A percentile compares a stretch with the other conserved stretches of the same genome.
phyloP scores from a whole-genome alignment of 53 echinoderm and acorn worm genomes.

The Crossaster papposus region DNA sequence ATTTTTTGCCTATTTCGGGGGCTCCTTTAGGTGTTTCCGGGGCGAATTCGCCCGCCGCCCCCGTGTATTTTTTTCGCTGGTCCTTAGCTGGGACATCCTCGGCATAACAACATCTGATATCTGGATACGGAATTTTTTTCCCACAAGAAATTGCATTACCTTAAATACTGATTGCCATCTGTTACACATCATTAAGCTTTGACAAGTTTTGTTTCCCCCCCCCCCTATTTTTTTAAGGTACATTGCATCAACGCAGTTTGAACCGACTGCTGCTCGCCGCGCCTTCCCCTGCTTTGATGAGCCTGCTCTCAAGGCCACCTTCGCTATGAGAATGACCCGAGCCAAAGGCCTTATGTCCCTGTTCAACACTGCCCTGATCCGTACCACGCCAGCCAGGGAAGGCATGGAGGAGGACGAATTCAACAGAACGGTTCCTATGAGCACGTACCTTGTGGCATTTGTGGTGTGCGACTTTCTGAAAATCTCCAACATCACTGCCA shows the following conservation, averaged over 20 bases:
- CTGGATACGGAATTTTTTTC: too few species aligned
- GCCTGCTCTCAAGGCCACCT: constrained; percentile 83
- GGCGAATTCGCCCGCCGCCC: too few species aligned
- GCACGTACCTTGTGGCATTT: constrained; percentile 96
- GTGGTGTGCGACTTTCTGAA: constrained; percentile 83
- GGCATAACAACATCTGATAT: too few species aligned
- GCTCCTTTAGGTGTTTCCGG: too few species aligned
- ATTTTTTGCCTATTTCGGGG: too few species aligned
- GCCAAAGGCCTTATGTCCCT: constrained; percentile 61
- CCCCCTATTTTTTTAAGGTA: constrained; percentile 37
- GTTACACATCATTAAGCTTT: neutral
- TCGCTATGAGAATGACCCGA: constrained; percentile 74
- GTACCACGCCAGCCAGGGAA: neutral
- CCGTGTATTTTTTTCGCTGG: too few species aligned
- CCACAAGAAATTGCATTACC: too few species aligned
- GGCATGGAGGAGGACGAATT: constrained; percentile 59
- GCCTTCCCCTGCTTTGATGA: constrained; percentile 98
- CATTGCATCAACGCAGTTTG: constrained; percentile 86
- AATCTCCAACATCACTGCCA: constrained; percentile 55
- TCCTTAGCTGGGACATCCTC: too few species aligned
- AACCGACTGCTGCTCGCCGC: constrained; percentile 78
- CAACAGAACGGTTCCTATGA: constrained; percentile 78
- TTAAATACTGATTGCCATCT: too few species aligned
- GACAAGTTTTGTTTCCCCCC: neutral
- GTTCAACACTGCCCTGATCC: constrained; percentile 70